Evolutionary conservation across 2,797 vertebrate species (phyloP).

Genomic region (Leucoraja ocellata): DNA sequence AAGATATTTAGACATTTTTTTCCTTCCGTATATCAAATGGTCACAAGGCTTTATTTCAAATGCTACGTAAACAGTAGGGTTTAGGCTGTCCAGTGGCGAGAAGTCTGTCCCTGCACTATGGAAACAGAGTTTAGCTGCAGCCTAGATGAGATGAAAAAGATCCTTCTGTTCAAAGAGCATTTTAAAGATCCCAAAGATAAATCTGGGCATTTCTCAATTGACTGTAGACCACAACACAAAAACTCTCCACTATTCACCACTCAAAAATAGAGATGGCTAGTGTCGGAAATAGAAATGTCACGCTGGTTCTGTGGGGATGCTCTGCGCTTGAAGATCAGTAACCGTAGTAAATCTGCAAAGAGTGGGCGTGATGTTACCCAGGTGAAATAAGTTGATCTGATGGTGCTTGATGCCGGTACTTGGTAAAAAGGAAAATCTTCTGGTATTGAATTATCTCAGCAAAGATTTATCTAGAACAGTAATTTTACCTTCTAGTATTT

Average conservation of each 20-base stretch:
- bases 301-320: slow-evolving; percentile 24
- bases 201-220: slow-evolving; percentile 1
- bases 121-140: slow-evolving; percentile 12
- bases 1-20: slow-evolving; percentile 37
- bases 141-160: slow-evolving; percentile 24
- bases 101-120: slow-evolving; percentile 2
- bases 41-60: slow-evolving; percentile 36
- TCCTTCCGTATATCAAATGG: slow-evolving; percentile 25
- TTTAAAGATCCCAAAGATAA: background rate
- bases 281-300: slow-evolving; percentile 38
- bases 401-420: slow-evolving; percentile 36
- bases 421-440: slow-evolving; percentile 20
- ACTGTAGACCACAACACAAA: slow-evolving; percentile 3
- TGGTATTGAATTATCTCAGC: background rate
- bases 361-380: background rate
- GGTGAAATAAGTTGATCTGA: background rate
- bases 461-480: slow-evolving; percentile 9
- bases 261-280: slow-evolving; percentile 34
- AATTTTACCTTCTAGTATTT: background rate
- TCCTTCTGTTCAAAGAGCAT: background rate
- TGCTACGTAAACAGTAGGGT: background rate
- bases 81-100: background rate
- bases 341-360: background rate
- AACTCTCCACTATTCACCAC: slow-evolving; percentile 30
- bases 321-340: slow-evolving; percentile 16